phyloP scores from a whole-genome alignment of 1,140 invertebrate genomes.

The Bombus waltoni region DNA sequence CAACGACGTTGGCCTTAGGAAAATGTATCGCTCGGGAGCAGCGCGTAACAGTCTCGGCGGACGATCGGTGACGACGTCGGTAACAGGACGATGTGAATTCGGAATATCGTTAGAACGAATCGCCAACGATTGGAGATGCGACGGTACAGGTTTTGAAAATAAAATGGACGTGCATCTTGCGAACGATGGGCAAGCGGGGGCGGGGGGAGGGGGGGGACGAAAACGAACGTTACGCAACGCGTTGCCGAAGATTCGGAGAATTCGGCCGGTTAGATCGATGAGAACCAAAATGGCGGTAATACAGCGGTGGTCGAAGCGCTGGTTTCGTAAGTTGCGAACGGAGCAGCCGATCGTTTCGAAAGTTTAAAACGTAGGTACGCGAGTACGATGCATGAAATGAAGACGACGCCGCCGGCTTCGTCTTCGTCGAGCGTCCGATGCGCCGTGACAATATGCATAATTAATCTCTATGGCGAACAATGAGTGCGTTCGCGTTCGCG shows the following conservation, averaged over 20 bases:
- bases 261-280: not conserved
- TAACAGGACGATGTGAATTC: not conserved
- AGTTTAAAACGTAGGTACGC: not conserved
- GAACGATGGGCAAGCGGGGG: not conserved
- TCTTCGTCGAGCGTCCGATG: not conserved
- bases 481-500: not conserved
- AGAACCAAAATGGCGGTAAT: slow-evolving; percentile 53
- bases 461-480: not conserved
- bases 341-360: not conserved
- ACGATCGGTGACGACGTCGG: not conserved
- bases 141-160: rapidly evolving
- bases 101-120: too few relatives aligned
- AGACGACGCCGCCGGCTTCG: not conserved
- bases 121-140: not conserved
- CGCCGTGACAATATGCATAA: slow-evolving; percentile 14
- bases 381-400: not conserved
- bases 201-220: too few relatives aligned
- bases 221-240: not conserved
- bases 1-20: not conserved
- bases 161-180: not conserved
- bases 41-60: not conserved
- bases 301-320: not conserved
- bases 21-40: not conserved
- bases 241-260: not conserved
- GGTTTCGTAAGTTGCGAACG: not conserved